Evolutionary conservation across 1,140 invertebrate species (phyloP).

Genomic region (Solen grandis): DNA sequence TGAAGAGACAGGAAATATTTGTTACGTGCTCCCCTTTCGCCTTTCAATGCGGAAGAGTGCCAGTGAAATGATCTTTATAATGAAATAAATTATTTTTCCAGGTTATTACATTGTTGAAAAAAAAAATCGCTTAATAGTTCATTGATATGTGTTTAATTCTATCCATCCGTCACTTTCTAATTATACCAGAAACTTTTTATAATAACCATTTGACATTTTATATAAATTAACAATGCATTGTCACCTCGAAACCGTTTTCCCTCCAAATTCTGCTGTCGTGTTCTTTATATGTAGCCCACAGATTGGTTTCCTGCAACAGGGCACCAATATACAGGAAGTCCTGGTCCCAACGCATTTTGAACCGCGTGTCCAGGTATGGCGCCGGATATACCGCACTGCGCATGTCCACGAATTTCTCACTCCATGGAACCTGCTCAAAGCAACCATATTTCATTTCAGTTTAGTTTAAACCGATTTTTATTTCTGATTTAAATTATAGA

Average conservation of each 20-base stretch:
- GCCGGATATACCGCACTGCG: constrained; percentile 50
- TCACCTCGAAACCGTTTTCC: constrained; percentile 39
- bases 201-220: no score
- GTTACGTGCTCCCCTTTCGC: no score
- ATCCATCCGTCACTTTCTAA: no score
- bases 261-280: constrained; percentile 19
- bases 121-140: no score
- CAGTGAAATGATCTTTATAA: constrained; percentile 16
- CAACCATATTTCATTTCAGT: no score
- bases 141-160: not conserved
- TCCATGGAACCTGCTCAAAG: constrained; percentile 55
- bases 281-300: constrained; percentile 59
- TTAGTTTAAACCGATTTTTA: no score
- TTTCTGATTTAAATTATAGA: no score
- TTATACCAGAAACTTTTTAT: no score
- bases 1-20: no score
- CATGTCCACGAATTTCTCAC: constrained; percentile 64
- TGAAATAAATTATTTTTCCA: no score
- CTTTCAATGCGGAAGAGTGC: constrained; percentile 20
- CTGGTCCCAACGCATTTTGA: constrained; percentile 69
- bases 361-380: constrained; percentile 60
- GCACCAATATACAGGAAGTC: constrained; percentile 63
- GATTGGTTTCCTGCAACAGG: constrained; percentile 61
- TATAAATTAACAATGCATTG: no score
- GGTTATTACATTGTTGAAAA: no score